phyloP scores from a whole-genome alignment of 2,888 invertebrate genomes.

The Tetranychus piercei region DNA sequence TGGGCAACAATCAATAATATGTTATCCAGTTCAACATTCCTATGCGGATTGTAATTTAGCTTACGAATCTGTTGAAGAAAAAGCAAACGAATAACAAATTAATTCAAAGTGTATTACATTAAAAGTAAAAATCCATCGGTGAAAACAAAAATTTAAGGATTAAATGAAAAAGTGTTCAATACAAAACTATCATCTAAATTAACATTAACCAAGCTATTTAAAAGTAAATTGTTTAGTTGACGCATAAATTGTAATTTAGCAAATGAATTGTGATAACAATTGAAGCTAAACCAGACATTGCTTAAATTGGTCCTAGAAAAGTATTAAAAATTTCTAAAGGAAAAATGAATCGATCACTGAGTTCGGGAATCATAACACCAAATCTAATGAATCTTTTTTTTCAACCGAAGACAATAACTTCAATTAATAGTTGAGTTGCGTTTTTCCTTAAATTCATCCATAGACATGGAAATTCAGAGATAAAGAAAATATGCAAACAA shows the following conservation, averaged over 20 bases:
- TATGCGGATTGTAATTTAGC: conserved; percentile 59
- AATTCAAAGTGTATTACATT: conserved; percentile 9
- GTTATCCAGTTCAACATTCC: conserved; percentile 68
- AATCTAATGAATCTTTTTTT: no score
- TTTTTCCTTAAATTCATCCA: no score
- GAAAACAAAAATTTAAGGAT: not conserved
- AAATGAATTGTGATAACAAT: no score
- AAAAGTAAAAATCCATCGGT: not conserved
- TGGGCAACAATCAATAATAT: conserved; percentile 78
- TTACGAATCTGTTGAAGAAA: conserved; percentile 43
- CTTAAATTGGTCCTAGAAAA: no score
- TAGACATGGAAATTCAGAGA: no score
- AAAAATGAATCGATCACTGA: no score
- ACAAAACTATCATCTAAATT: not conserved
- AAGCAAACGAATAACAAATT: conserved; percentile 24
- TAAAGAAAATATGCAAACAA: no score
- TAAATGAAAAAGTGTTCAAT: not conserved
- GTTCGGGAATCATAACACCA: no score
- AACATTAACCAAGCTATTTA: not conserved
- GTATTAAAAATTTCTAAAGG: no score
- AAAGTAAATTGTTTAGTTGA: not conserved
- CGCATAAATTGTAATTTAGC: not conserved
- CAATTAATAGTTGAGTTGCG: no score
- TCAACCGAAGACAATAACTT: no score
- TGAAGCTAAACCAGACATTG: no score